Evolutionary conservation across 2,113 vertebrate species (phyloP), one percentile per base, ranked within the genome.

Genomic region (Orthonyx spaldingii): DNA sequence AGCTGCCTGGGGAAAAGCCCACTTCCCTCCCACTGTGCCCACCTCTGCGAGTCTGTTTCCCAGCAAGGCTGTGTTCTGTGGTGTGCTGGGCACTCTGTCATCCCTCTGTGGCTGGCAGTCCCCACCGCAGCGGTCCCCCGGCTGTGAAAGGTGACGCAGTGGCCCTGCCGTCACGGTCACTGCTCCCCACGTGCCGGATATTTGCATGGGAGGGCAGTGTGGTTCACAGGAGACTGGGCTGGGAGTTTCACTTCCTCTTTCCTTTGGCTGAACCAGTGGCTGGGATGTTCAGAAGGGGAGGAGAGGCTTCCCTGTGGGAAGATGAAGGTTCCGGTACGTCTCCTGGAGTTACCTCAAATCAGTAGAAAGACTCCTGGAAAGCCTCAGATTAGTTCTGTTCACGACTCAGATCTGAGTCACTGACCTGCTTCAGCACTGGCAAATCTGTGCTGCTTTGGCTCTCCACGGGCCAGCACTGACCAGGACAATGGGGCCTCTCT

Each of bases 51-150:
- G 30, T 24, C n/a, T 18, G 3, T 81, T 80, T 52, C 53, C 37
- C 42, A 30, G 5, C 0, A 6, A 44, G 55, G 56, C 81, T 52
- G 24, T 9, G 46, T 30, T 56, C 47, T 1, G 1, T 0, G 0
- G 52, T 6, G 24, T 47, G 50, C 63, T 84, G 0, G 0, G 66
- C 24, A 10, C 47, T 32, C 50, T n/a, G 7, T 6, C 57, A 30
- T 32, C 57, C 14, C 30, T 35, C 46, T 57, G 87, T 0, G 10
- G 70, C 77, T 7, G 3, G 35, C 0, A 0, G 32, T 65, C 21
- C 53, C 26, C 6, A 5, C 39, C 0, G 1, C 79, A 55, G 90
- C 0, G 1, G 46, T 55, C 35, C 28, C 59, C 17, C 5, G 47
- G 37, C 65, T 56, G 18, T 46, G 5, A 24, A 11, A 2, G 2